Evolutionary conservation across 1,140 invertebrate species (phyloP).

Genomic region (Drosophila littoralis): DNA sequence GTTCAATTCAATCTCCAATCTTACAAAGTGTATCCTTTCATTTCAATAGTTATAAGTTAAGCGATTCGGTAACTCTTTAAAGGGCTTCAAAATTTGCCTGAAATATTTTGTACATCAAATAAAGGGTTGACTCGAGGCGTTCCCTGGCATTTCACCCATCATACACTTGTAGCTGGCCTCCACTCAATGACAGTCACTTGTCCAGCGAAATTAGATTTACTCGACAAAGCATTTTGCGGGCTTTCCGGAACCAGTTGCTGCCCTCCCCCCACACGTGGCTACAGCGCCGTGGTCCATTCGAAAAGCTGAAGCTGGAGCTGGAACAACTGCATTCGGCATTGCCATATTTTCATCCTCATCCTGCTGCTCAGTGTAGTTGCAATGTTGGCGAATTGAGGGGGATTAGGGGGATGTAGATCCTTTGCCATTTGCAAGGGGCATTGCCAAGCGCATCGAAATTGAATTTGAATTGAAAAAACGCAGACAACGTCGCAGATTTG

Average conservation of each 20-base stretch:
- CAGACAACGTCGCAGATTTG: slow-evolving; percentile 27
- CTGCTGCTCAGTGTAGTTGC: slow-evolving; percentile 41
- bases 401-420: background rate
- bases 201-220: slow-evolving; percentile 76
- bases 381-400: slow-evolving; percentile 66
- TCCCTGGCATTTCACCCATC: background rate
- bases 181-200: slow-evolving; percentile 79
- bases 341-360: slow-evolving; percentile 70
- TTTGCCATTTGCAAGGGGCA: slow-evolving; percentile 46
- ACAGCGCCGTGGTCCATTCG: too few relatives aligned
- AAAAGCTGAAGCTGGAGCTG: slow-evolving; percentile 5
- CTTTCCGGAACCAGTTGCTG: slow-evolving; percentile 18
- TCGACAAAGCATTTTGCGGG: slow-evolving; percentile 66
- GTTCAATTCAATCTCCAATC: too few relatives aligned
- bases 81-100: too few relatives aligned
- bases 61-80: too few relatives aligned
- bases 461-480: slow-evolving; percentile 67
- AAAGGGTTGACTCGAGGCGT: background rate
- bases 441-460: slow-evolving; percentile 56
- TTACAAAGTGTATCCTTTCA: too few relatives aligned
- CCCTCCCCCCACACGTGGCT: too few relatives aligned
- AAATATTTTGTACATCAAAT: background rate
- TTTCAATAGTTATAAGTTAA: too few relatives aligned
- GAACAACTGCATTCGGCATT: slow-evolving; percentile 53
- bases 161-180: slow-evolving; percentile 27